These are phyloP conservation scores for Poeciliopsis infans DNA, from an alignment of 2,797 vertebrate genomes.

Conservation along the genomic window DNA sequence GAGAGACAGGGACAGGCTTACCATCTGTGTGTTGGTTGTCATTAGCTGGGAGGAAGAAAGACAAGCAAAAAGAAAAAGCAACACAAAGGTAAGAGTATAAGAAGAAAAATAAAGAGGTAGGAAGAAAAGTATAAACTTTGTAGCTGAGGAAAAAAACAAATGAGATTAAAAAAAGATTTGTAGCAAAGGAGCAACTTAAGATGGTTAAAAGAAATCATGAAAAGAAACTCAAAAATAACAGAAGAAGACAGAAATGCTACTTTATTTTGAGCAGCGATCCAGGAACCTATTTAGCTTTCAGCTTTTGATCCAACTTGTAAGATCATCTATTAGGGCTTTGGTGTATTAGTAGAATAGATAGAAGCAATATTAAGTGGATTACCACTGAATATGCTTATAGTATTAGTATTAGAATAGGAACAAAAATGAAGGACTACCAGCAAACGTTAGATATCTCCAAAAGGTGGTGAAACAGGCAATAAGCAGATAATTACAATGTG, in stretches of 20 bases:
- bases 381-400: not conserved
- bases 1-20: conserved; percentile 87
- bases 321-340: not conserved
- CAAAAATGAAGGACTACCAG: not conserved
- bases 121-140: conserved; percentile 67
- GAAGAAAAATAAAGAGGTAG: conserved; percentile 83
- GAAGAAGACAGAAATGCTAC: conserved; percentile 66
- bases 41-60: conserved; percentile 95
- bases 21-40: conserved; percentile 98
- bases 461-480: not conserved
- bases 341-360: not conserved
- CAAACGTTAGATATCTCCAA: not conserved
- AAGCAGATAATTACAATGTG: not conserved
- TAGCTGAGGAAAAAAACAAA: conserved; percentile 45
- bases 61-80: conserved; percentile 89
- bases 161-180: conserved; percentile 46
- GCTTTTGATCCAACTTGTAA: not conserved
- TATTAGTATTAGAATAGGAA: not conserved
- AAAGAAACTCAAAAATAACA: conserved; percentile 69
- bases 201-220: conserved; percentile 20
- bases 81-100: conserved; percentile 88
- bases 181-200: conserved; percentile 68
- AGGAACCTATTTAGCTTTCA: not conserved
- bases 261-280: not conserved
- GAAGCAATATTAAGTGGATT: not conserved